These are phyloP conservation scores for Cinara cedri DNA, from an alignment of 2,888 invertebrate genomes.

Conservation along the genomic window DNA sequence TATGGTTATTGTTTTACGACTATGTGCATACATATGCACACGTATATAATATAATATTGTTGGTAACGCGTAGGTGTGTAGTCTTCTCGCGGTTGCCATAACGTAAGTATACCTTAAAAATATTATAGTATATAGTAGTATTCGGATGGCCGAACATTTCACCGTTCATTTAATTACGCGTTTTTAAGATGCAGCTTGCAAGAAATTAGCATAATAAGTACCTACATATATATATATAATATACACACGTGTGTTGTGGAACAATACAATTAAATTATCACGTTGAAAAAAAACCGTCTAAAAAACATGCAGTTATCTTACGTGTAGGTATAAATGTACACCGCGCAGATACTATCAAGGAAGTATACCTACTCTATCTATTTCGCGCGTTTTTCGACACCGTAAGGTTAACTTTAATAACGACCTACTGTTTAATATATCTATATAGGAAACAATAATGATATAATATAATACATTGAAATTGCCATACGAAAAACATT, in stretches of 20 bases:
- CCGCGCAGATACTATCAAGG: no score
- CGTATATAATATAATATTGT: no score
- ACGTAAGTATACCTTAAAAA: not conserved
- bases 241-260: not conserved
- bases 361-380: no score
- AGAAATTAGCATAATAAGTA: conserved; percentile 14
- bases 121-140: no score
- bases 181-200: conserved; percentile 13
- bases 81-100: conserved; percentile 19
- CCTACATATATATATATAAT: no score
- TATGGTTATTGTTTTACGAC: conserved; percentile 43
- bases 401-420: no score
- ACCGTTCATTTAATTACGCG: conserved; percentile 37
- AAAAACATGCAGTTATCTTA: conserved; percentile 14
- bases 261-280: conserved; percentile 22
- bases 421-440: no score
- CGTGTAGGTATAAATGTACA: no score
- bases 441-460: no score
- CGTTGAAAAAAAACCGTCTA: not conserved
- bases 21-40: not conserved
- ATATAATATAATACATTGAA: no score
- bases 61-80: conserved; percentile 39
- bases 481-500: no score
- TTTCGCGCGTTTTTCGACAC: no score
- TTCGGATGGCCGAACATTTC: conserved; percentile 17